Evolutionary conservation across 2,888 invertebrate species (phyloP), one percentile per base, ranked within the genome.

Genomic region (Acleris holmiana): DNA sequence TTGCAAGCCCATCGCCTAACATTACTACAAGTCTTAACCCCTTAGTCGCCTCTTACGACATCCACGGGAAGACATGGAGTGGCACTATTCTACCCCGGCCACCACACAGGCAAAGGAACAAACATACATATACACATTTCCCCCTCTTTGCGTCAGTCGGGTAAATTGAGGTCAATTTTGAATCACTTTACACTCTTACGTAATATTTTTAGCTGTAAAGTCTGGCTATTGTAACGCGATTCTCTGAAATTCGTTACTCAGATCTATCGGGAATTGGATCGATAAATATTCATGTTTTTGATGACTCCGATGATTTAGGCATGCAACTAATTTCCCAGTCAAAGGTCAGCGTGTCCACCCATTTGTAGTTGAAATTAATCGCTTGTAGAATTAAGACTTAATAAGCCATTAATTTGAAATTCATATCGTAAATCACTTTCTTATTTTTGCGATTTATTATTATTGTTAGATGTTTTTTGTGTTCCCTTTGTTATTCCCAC

Each of bases 361-460:
- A 54, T 60, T 60, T 46, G 50, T 29, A 29, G 29, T 59, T 18
- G 59, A 46, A 65, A 65, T 65, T 65, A 65, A 65, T 65, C 65
- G 49, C 29, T n/a, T 46, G 54, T 50, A 50, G 44, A 65, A 60
- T 65, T 65, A 55, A 59, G 65, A 55, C 49, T 50, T 55, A 59
- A 54, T 55, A 65, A 60, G 49, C 55, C 47, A 59, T 64, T 59
- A 48, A 65, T 60, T 55, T 65, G 29, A 18, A 55, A 50, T 65
- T 50, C 44, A 23, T 55, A 55, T 60, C 35, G 23, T 18, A 54
- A 54, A 47, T 64, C 49, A 55, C 65, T 65, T 65, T 65, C 65
- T 58, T 35, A 50, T 60, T 55, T 59, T 23, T 44, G 44, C 44
- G 13, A 35, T 35, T 35, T 35, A 35, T 35, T 35, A 4, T 29